Base-by-base conservation (phyloP, 1,140 invertebrate species). In the Nomia melanderi region DNA sequence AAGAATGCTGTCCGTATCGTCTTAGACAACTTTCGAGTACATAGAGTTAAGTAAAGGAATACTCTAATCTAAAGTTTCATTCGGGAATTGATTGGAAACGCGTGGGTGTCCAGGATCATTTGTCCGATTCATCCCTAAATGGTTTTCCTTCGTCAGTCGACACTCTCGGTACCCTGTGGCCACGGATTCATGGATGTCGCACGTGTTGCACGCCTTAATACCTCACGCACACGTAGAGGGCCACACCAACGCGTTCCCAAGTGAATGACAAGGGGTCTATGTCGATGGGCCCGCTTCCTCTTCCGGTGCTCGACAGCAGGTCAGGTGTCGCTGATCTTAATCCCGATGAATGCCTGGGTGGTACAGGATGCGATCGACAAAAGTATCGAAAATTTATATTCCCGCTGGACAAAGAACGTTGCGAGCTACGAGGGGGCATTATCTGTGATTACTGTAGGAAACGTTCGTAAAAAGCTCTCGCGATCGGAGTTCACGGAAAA, bases 281-380 rank as follows among this genome's bases (percentile, higher is more conserved):
- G 73, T 74, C 63, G 64, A 65, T 53, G 56, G 70, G 69, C 2
- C 76, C 63, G 81, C 78, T 86, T 86, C 84, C 84, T 86, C 78
- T 86, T 86, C 84, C 84, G 84, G 84, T 74, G 62, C 25, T 79
- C 80, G 78, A 84, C 73, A 76, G 79, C 74, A 78, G 84, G 77
- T 86, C 84, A 84, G 84, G 70, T 86, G 84, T 78, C 83, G 64
- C 74, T 60, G 80, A 82, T 82, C 73, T 78, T 83, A 85, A 80
- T 84, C 82, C 78, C 65, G 17, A 39, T 59, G 62, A 60, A 81
- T 57, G 27, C 47, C 23, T 75, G 71, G 53, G 82, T 81, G 71
- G 62, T 72, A 84, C 82, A 78, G 74, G 79, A 84, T 81, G 67
- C 76, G 63, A 76, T 56, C 36, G 25, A 73, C 59, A 73, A 60